phyloP scores from a whole-genome alignment of 2,888 invertebrate genomes.

The Xestoiulus laeticollis region DNA sequence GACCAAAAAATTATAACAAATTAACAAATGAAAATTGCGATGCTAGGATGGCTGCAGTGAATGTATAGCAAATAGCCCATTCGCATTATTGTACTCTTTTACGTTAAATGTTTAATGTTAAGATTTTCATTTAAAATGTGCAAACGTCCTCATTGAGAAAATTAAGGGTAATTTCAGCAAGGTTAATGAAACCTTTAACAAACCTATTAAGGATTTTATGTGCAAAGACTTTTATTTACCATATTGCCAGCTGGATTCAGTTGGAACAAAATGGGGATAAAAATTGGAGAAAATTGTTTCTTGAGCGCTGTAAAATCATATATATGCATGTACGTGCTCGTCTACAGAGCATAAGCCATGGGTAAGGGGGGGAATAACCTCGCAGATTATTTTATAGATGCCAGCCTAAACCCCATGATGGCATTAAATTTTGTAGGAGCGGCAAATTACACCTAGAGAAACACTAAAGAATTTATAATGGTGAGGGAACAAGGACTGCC shows the following conservation, averaged over 20 bases:
- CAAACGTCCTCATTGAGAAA: constrained; percentile 9
- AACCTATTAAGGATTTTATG: constrained; percentile 35
- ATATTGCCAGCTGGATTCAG: constrained; percentile 17
- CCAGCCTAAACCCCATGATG: background rate
- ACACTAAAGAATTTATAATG: constrained; percentile 31
- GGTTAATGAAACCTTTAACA: constrained; percentile 35
- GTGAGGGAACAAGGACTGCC: background rate
- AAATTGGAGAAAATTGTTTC: constrained; percentile 33
- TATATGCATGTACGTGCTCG: background rate
- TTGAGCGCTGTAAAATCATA: constrained; percentile 4
- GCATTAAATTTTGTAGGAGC: constrained; percentile 29
- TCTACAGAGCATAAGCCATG: background rate
- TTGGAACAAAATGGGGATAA: constrained; percentile 14
- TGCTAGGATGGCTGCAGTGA: background rate
- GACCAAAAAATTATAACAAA: background rate
- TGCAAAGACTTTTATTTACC: background rate
- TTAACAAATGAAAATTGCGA: background rate
- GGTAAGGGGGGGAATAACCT: constrained; percentile 32
- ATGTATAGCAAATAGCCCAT: background rate
- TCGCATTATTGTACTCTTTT: background rate
- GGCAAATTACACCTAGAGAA: constrained; percentile 1
- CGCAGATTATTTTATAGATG: constrained; percentile 35
- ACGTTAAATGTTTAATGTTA: background rate
- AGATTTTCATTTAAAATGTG: constrained; percentile 10
- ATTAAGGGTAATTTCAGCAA: background rate